A percentile compares a stretch with the other conserved stretches of the same genome.
These are phyloP conservation scores for Protaetia brevitarsis DNA, from an alignment of 1,140 invertebrate species.

Conservation along the genomic window DNA sequence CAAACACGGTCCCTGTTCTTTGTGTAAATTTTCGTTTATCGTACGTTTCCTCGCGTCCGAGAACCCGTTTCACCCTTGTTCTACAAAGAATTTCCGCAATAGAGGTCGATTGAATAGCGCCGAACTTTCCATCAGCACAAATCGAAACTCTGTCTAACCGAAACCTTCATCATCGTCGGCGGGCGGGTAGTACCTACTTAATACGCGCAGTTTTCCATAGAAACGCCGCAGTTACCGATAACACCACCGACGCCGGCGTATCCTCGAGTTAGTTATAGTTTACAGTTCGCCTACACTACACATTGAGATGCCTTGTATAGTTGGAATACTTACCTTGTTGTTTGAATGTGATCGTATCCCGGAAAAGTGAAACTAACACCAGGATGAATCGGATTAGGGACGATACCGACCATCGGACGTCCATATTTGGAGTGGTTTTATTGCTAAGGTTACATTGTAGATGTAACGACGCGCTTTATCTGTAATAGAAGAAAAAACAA, in stretches of 20 bases:
- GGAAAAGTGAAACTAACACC: slow-evolving; percentile 32
- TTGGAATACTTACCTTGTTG: slow-evolving; percentile 37
- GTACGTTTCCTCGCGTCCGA: neutral
- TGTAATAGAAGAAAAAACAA: too few relatives aligned
- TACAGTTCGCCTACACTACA: too few relatives aligned
- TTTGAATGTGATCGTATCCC: slow-evolving; percentile 40
- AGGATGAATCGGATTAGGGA: slow-evolving; percentile 33
- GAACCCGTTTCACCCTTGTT: neutral
- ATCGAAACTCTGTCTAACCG: neutral
- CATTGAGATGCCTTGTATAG: neutral
- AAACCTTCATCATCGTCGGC: neutral
- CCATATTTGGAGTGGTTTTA: slow-evolving; percentile 36
- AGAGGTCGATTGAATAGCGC: slow-evolving; percentile 3
- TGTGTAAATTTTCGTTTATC: slow-evolving; percentile 17
- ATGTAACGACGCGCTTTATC: neutral
- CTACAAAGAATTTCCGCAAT: slow-evolving; percentile 5
- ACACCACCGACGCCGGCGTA: neutral
- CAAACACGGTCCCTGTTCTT: neutral
- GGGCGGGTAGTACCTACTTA: too few relatives aligned
- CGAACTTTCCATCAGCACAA: slow-evolving; percentile 6
- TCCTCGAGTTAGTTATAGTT: too few relatives aligned
- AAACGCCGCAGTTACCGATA: neutral
- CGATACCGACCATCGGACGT: slow-evolving; percentile 42
- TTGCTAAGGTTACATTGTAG: slow-evolving; percentile 42
- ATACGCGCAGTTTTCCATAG: neutral